These are phyloP conservation scores for Macaca mulatta DNA, from an alignment of 2,113 vertebrate species.

Conservation along the genomic window DNA sequence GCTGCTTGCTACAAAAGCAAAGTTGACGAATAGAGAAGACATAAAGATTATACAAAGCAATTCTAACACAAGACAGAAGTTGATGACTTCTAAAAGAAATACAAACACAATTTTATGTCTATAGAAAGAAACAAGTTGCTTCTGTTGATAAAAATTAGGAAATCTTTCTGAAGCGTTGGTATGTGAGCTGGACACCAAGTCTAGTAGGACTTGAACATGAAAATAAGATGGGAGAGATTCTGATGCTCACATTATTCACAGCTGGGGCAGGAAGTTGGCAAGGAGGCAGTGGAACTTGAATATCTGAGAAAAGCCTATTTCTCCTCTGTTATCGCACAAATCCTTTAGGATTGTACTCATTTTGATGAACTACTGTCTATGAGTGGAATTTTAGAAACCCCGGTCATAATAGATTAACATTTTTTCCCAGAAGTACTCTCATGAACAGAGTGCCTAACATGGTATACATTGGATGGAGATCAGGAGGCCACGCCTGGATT, in stretches of 20 bases:
- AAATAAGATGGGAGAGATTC: not conserved
- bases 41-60: not conserved
- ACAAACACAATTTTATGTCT: not conserved
- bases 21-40: not conserved
- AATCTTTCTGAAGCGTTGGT: not conserved
- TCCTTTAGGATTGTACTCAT: not conserved
- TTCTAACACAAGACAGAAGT: not conserved
- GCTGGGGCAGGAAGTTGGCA: rapidly evolving
- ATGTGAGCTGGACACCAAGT: not conserved
- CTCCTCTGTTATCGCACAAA: not conserved
- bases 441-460: too few species aligned
- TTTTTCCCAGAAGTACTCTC: not conserved
- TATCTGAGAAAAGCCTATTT: not conserved
- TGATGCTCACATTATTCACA: not conserved
- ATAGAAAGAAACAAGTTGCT: not conserved
- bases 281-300: too few species aligned
- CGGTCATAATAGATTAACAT: too few species aligned
- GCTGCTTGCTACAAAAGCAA: not conserved
- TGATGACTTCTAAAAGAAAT: not conserved
- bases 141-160: not conserved
- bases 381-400: not conserved
- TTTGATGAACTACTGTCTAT: not conserved
- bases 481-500: not conserved
- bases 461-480: too few species aligned
- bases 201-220: not conserved